Base-by-base conservation (phyloP, 2,888 invertebrate species). In the Drosophila paramelanica region DNA sequence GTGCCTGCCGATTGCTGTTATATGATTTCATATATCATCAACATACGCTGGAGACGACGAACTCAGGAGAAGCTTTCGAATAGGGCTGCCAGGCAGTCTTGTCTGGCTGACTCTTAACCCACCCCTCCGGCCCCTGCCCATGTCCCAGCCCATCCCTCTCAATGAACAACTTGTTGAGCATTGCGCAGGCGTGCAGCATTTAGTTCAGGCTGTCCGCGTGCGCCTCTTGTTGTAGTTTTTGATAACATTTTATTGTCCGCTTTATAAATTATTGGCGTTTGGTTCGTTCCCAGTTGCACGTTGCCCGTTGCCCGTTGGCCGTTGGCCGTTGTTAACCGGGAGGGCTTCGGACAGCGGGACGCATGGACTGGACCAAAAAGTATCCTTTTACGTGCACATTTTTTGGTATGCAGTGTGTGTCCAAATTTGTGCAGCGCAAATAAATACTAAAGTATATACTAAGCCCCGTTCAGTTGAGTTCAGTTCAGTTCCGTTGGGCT, bases 11-110 rank as follows among this genome's bases (percentile, higher is more conserved):
- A 86, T 86, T 79, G 82, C 71, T 78, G 78, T 82, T 89, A 86
- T 88, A 82, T 89, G 89, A 86, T 86, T 89, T 89, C 89, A 86
- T 86, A 86, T 88, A 88, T 89, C 89, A 86, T 88, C 83, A 73
- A 77, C 58, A 57, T 72, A 73, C 55, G 65, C 66, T 58, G 70
- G 59, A 51, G 64, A 51, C 59, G 66, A 62, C 56, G 69, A 72
- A 57, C 70, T 36, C 38, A 20, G 13, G 45, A 31, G 50, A 51
- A 57, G 51, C 41, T 14, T 20, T 39, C 8, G 43, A 36, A 27
- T 46, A 65, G 53, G 64, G 64, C 43, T 13, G 36, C 11, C 47
- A 27, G 46, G n/a, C 46, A 31, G 31, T 10, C 27, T 14, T 27
- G 46, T 6, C 20, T 2, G 23, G 13, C 31, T n/a, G 20, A 14